phyloP scores from a whole-genome alignment of 2,797 vertebrate species.

The Danio aesculapii region DNA sequence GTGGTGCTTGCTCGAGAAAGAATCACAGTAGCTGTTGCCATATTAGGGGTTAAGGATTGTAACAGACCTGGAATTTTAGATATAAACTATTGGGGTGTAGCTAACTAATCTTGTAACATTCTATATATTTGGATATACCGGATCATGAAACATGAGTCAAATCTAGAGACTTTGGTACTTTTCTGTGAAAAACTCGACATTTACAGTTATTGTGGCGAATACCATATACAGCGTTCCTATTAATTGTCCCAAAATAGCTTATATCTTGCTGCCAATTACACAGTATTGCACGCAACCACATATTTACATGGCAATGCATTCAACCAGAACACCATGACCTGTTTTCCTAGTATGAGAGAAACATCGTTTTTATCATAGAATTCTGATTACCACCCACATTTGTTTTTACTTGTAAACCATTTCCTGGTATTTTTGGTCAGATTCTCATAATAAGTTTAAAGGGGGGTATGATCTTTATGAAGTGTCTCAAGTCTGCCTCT shows the following conservation, averaged over 20 bases:
- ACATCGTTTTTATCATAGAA: neutral
- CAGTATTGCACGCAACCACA: neutral
- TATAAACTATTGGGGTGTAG: neutral
- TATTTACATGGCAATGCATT: conserved; percentile 4
- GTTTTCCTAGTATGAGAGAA: conserved; percentile 27
- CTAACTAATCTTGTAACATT: neutral
- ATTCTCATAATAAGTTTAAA: neutral
- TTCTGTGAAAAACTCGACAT: too few species aligned
- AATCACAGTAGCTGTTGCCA: neutral
- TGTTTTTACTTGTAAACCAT: conserved; percentile 15
- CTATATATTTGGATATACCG: neutral
- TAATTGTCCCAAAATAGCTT: conserved; percentile 4
- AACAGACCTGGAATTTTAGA: neutral
- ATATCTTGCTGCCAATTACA: conserved; percentile 11
- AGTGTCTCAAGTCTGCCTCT: neutral
- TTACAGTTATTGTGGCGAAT: neutral
- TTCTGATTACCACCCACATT: conserved; percentile 21
- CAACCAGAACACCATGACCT: conserved; percentile 1
- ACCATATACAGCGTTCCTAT: neutral
- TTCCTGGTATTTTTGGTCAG: neutral
- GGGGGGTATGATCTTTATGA: neutral
- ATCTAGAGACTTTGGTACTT: neutral
- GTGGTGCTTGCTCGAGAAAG: neutral
- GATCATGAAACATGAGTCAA: neutral
- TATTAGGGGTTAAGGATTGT: neutral